A percentile compares a stretch with the other conserved stretches of the same genome.
Conservation (phyloP, 2,113 vertebrate genomes). For the Oreamnos americanus region DNA sequence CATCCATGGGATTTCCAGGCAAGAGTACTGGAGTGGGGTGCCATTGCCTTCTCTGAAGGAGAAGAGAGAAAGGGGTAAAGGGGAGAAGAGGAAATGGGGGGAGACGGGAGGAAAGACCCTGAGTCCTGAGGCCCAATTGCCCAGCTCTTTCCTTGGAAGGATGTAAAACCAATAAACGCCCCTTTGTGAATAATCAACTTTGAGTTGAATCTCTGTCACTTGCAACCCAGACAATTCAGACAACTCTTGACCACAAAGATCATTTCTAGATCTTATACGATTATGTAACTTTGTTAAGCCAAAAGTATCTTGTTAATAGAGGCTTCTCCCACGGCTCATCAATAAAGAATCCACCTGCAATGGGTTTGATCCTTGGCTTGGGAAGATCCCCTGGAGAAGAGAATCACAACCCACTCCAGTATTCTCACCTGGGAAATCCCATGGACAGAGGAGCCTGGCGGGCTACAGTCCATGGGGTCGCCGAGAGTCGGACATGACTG, state of each 20-base stretch:
- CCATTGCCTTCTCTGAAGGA: too few relatives aligned
- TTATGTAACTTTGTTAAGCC: neutral
- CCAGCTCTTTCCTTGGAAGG: too few relatives aligned
- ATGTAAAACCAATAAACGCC: neutral
- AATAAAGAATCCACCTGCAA: neutral
- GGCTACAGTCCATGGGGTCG: neutral
- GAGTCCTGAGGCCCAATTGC: neutral
- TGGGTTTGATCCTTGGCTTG: neutral
- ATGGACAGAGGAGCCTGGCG: neutral
- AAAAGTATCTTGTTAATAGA: neutral
- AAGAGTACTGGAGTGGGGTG: too few relatives aligned
- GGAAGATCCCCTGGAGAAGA: neutral
- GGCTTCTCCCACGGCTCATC: neutral
- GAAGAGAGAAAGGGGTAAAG: neutral
- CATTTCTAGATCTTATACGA: neutral
- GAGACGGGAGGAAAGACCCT: too few relatives aligned
- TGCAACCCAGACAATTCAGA: neutral
- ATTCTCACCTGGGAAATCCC: neutral
- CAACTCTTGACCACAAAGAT: neutral
- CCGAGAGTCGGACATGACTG: neutral
- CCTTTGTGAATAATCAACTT: too few relatives aligned
- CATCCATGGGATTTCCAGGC: too few relatives aligned
- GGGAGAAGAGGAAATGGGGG: neutral
- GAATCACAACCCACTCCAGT: neutral
- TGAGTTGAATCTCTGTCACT: neutral